These are phyloP conservation scores for Sinocyclocheilus grahami DNA, from an alignment of 2,113 vertebrate genomes.

Conservation along the genomic window DNA sequence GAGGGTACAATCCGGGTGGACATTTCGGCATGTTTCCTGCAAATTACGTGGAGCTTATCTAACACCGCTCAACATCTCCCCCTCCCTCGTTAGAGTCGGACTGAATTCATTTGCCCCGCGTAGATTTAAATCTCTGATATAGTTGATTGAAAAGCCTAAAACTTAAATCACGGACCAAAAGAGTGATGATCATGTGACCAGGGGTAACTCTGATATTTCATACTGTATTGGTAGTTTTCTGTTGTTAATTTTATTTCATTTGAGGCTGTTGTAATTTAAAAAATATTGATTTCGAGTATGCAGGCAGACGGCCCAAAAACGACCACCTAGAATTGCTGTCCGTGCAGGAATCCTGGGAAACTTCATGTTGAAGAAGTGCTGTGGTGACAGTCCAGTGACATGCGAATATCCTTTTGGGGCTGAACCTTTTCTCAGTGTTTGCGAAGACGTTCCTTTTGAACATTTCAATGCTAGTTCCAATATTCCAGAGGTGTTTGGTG, in stretches of 20 bases:
- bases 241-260: not conserved
- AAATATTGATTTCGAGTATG: not conserved
- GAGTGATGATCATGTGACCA: not conserved
- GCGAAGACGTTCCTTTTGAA: constrained; percentile 13
- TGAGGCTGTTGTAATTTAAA: not conserved
- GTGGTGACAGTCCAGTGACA: not conserved
- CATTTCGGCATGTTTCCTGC: constrained; percentile 97
- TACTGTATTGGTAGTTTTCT: constrained; percentile 10
- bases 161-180: constrained; percentile 54
- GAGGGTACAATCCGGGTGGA: constrained; percentile 83
- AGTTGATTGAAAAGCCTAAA: constrained; percentile 38
- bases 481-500: not conserved
- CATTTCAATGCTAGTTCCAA: not conserved
- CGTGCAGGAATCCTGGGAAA: not conserved
- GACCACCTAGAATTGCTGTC: not conserved
- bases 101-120: not conserved
- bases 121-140: not conserved
- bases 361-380: not conserved
- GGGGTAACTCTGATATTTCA: constrained; percentile 23
- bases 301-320: not conserved
- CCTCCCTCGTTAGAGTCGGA: not conserved
- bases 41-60: constrained; percentile 89
- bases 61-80: not conserved
- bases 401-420: not conserved
- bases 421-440: not conserved